Conservation (phyloP, 2,113 vertebrate genomes). For the Corythornis vintsioides region DNA sequence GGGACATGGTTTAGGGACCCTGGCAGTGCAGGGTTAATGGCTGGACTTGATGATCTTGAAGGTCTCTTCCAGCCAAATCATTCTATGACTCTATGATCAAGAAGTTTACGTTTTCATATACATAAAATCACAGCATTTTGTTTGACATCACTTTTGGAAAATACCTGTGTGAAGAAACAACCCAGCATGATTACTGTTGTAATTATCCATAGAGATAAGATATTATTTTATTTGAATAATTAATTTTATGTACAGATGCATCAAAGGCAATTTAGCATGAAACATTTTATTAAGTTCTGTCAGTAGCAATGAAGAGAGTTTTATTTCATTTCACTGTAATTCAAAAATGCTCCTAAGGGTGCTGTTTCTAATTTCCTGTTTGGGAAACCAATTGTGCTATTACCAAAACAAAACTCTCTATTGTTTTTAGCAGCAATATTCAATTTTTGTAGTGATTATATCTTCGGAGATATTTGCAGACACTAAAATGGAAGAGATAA, state of each 20-base stretch:
- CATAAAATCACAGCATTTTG: background rate
- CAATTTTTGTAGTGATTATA: slow-evolving; percentile 40
- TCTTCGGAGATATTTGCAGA: background rate
- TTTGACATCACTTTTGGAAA: background rate
- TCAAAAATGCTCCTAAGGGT: slow-evolving; percentile 57
- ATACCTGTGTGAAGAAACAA: background rate
- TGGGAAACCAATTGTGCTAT: slow-evolving; percentile 32
- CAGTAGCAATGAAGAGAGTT: slow-evolving; percentile 55
- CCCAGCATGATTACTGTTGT: background rate
- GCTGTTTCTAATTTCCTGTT: slow-evolving; percentile 60
- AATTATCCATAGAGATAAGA: slow-evolving; percentile 52
- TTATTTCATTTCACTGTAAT: slow-evolving; percentile 63
- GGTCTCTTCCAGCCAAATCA: too few relatives aligned
- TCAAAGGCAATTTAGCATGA: slow-evolving; percentile 56
- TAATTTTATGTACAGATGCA: slow-evolving; percentile 40
- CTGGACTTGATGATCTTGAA: too few relatives aligned
- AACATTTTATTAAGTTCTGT: slow-evolving; percentile 39
- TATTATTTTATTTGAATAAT: slow-evolving; percentile 59
- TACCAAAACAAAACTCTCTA: slow-evolving; percentile 55
- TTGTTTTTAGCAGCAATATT: slow-evolving; percentile 48
- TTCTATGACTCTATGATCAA: too few relatives aligned
- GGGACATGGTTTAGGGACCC: too few relatives aligned
- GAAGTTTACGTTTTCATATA: background rate
- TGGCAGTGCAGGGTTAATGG: too few relatives aligned
- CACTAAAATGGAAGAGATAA: background rate